Evolutionary conservation across 2,113 vertebrate genomes (phyloP).

Genomic region (Rousettus leschenaultii): DNA sequence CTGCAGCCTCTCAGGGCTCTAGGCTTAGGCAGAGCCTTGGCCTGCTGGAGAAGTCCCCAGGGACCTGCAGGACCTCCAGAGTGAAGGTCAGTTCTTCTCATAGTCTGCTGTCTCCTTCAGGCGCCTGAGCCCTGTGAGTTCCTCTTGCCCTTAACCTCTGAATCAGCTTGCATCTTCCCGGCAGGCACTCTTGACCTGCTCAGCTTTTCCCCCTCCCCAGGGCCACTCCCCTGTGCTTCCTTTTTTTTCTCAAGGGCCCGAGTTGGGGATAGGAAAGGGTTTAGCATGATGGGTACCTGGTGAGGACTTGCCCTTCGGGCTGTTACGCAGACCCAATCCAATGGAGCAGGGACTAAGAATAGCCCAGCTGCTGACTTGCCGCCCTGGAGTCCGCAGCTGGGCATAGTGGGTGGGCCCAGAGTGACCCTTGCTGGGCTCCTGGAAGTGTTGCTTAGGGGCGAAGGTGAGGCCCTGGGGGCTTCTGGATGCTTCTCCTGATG

Average conservation of each 20-base stretch:
- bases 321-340: neutral
- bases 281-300: constrained; percentile 45
- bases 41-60: neutral
- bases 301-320: constrained; percentile 12
- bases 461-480: neutral
- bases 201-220: neutral
- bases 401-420: neutral
- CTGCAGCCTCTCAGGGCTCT: neutral
- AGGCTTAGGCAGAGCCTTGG: neutral
- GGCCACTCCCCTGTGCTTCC: neutral
- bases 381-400: neutral
- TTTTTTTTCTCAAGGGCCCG: neutral
- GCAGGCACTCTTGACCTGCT: neutral
- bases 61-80: neutral
- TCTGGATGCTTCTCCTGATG: neutral
- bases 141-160: constrained; percentile 39
- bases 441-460: neutral
- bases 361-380: neutral
- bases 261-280: neutral
- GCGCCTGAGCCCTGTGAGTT: neutral
- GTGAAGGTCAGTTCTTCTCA: neutral
- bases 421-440: neutral
- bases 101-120: neutral
- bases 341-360: neutral
- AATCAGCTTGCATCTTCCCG: neutral